Conservation (phyloP, 2,888 invertebrate genomes). For the Metellina segmentata region DNA sequence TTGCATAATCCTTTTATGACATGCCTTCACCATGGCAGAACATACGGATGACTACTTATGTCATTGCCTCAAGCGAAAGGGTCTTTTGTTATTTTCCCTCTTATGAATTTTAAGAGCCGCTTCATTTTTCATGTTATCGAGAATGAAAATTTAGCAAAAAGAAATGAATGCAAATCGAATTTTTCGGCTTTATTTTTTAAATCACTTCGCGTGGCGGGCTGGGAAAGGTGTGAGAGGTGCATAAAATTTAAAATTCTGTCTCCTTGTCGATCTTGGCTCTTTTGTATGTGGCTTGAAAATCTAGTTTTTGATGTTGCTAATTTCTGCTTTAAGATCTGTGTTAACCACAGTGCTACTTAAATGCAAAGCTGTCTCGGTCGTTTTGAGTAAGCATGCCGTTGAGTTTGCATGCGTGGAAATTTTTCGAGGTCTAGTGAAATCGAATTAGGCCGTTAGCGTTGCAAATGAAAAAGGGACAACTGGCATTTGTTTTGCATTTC, state of each 20-base stretch:
- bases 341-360: not conserved
- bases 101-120: not conserved
- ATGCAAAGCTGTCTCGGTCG: not conserved
- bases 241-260: not conserved
- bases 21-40: not conserved
- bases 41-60: not conserved
- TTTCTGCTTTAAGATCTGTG: not conserved
- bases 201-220: not conserved
- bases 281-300: not conserved
- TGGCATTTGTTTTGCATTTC: too few relatives aligned
- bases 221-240: not conserved
- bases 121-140: conserved; percentile 6
- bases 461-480: too few relatives aligned
- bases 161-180: conserved; percentile 32
- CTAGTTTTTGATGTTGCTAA: not conserved
- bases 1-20: not conserved
- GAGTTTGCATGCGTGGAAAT: not conserved
- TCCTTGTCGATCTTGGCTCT: not conserved
- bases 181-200: conserved; percentile 16
- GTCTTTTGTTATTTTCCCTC: conserved; percentile 10
- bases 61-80: not conserved
- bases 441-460: not conserved
- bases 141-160: conserved; percentile 27
- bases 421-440: not conserved
- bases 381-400: not conserved